These are phyloP conservation scores for Galago senegalensis DNA, from an alignment of 2,797 vertebrate genomes.

Conservation along the genomic window DNA sequence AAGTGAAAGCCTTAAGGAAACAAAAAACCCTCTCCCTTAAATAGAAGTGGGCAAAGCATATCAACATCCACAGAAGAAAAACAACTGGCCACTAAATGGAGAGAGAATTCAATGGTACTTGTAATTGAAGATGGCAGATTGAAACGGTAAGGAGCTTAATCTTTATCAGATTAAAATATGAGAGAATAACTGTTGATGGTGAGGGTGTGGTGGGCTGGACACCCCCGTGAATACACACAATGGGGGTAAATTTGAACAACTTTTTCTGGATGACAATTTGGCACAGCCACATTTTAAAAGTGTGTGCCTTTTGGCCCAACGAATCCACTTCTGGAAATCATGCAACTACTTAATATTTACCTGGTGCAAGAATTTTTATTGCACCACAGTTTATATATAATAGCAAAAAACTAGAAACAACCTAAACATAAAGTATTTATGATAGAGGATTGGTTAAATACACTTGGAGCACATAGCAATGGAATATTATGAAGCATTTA, in stretches of 20 bases:
- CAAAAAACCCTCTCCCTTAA: conserved; percentile 5
- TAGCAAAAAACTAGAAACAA: background rate
- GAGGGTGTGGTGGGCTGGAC: background rate
- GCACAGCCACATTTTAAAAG: background rate
- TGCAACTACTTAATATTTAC: background rate
- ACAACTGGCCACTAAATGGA: background rate
- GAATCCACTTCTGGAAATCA: background rate
- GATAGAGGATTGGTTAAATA: background rate
- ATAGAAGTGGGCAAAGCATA: background rate
- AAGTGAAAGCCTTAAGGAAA: background rate
- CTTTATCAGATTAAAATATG: conserved; percentile 19
- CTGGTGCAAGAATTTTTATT: background rate
- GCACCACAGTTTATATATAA: background rate
- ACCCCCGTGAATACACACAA: background rate
- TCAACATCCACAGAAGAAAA: background rate
- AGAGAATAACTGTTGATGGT: background rate
- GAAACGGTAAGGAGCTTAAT: background rate
- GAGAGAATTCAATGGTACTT: background rate
- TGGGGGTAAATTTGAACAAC: background rate
- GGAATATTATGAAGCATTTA: background rate
- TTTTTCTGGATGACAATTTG: background rate
- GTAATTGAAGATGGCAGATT: background rate
- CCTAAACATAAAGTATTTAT: background rate
- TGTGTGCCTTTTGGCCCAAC: background rate
- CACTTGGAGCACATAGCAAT: background rate